Conservation (phyloP, 1,140 invertebrate genomes). For the Dreissena rostriformis region DNA sequence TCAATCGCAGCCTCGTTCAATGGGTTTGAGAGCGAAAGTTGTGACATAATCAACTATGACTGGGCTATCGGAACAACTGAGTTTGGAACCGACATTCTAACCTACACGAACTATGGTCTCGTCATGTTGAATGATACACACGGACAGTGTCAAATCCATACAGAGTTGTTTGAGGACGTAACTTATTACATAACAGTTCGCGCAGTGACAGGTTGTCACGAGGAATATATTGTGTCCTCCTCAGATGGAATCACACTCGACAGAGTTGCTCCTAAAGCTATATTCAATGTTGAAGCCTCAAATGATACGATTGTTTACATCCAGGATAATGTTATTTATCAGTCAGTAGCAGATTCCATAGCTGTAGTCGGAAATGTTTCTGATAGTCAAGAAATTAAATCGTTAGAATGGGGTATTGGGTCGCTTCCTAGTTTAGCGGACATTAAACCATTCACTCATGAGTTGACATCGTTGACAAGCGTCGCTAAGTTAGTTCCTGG, state of each 20-base stretch:
- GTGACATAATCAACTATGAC: conserved; percentile 62
- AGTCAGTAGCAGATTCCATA: conserved; percentile 15
- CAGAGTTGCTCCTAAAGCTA: conserved; percentile 35
- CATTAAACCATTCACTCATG: conserved; percentile 66
- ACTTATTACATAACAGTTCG: conserved; percentile 53
- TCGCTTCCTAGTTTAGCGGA: conserved; percentile 41
- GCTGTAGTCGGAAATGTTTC: conserved; percentile 29
- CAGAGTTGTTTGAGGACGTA: conserved; percentile 46
- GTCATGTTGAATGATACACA: conserved; percentile 41
- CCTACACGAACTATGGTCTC: conserved; percentile 56
- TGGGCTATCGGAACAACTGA: conserved; percentile 56
- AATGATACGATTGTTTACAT: conserved; percentile 22
- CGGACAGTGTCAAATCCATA: conserved; percentile 47
- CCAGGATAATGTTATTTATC: conserved; percentile 15
- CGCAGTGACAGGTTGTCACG: conserved; percentile 61
- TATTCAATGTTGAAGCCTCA: conserved; percentile 8
- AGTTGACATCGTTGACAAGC: conserved; percentile 65
- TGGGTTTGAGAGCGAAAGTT: conserved; percentile 62
- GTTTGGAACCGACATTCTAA: conserved; percentile 32
- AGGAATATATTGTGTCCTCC: conserved; percentile 59
- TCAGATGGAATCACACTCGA: conserved; percentile 60
- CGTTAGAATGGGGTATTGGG: conserved; percentile 29
- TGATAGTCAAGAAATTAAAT: conserved; percentile 29
- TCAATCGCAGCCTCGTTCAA: conserved; percentile 58
- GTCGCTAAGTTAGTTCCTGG: conserved; percentile 13